phyloP scores from a whole-genome alignment of 2,888 invertebrate genomes.

The Dendrolimus houi region DNA sequence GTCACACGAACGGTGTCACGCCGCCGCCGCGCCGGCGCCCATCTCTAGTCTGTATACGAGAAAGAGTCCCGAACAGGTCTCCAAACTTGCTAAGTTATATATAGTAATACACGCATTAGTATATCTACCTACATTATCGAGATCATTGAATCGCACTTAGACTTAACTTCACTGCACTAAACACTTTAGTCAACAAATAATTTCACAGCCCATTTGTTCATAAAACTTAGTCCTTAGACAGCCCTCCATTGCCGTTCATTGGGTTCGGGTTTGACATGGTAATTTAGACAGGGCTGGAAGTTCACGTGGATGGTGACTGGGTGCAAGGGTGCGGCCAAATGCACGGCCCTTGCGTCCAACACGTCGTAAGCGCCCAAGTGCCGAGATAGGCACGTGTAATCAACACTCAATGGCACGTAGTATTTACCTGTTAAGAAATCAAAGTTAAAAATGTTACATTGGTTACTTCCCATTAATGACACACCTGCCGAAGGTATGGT shows the following conservation, averaged over 20 bases:
- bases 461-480: background rate
- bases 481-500: too few species aligned
- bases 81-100: too few species aligned
- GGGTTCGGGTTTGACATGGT: slow-evolving; percentile 55
- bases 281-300: slow-evolving; percentile 74
- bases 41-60: too few species aligned
- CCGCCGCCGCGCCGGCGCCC: too few species aligned
- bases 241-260: slow-evolving; percentile 45
- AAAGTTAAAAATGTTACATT: background rate
- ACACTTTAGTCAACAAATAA: too few species aligned
- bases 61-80: too few species aligned
- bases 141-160: too few species aligned
- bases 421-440: slow-evolving; percentile 66
- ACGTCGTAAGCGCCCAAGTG: slow-evolving; percentile 79
- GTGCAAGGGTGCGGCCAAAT: slow-evolving; percentile 81
- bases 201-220: too few species aligned
- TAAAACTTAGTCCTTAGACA: background rate
- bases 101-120: too few species aligned
- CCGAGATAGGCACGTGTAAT: slow-evolving; percentile 82
- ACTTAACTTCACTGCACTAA: too few species aligned
- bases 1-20: too few species aligned
- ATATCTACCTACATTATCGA: too few species aligned
- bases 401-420: slow-evolving; percentile 91
- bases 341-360: slow-evolving; percentile 70
- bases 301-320: slow-evolving; percentile 95